Percentiles rank a stretch among this genome's conserved stretches.
phyloP scores from a whole-genome alignment of 2,888 invertebrate species.

The Pachymerium ferrugineum region DNA sequence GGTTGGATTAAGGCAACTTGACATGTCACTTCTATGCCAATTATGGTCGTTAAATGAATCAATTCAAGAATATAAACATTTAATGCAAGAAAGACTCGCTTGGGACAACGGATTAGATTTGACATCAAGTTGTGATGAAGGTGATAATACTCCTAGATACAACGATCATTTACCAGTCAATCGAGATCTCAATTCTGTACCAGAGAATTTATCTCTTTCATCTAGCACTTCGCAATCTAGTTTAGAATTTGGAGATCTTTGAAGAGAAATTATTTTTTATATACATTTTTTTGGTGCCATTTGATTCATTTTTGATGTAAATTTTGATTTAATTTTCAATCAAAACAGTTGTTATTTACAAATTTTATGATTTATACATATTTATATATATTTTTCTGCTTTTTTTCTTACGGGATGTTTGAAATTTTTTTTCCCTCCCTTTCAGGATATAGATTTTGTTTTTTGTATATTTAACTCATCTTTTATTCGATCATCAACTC shows the following conservation, averaged over 20 bases:
- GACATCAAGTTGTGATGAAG: constrained; percentile 33
- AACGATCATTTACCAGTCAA: not conserved
- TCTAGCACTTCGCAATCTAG: constrained; percentile 35
- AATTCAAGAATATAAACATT: constrained; percentile 77
- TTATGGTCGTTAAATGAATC: constrained; percentile 88
- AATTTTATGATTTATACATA: not conserved
- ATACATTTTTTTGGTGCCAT: not conserved
- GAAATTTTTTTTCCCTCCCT: not conserved
- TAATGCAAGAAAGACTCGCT: constrained; percentile 45
- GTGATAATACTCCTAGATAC: constrained; percentile 31
- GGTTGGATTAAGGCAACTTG: constrained; percentile 82
- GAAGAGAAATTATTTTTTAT: not conserved
- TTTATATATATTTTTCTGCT: not conserved
- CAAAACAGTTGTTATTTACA: not conserved
- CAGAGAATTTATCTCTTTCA: constrained; percentile 33
- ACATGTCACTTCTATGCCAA: constrained; percentile 81
- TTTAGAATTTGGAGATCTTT: constrained; percentile 36
- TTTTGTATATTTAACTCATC: not conserved
- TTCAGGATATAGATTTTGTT: not conserved
- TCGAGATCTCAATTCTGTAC: constrained; percentile 30
- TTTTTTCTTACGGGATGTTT: not conserved
- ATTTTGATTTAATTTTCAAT: not conserved
- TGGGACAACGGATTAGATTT: constrained; percentile 37
- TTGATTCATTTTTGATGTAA: not conserved
- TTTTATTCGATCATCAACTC: no score